phyloP scores from a whole-genome alignment of 2,888 invertebrate genomes.

The Dasysyrphus tricinctus region DNA sequence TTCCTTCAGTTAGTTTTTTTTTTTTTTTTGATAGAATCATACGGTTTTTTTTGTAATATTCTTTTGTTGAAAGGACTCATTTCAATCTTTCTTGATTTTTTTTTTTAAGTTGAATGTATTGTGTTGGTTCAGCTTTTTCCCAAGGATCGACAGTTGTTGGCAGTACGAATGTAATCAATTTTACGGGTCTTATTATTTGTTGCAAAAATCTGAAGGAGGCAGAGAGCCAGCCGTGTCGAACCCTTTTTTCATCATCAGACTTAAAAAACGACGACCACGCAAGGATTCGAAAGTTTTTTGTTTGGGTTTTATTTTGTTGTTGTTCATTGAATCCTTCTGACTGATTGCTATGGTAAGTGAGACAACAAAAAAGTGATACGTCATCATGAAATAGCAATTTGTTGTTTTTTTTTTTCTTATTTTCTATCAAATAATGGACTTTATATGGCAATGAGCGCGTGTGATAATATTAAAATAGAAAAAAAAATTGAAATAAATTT shows the following conservation, averaged over 20 bases:
- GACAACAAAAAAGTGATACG: conserved; percentile 78
- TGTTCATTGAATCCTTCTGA: conserved; percentile 62
- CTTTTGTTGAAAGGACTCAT: conserved; percentile 61
- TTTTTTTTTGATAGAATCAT: neutral
- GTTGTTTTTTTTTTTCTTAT: conserved; percentile 43
- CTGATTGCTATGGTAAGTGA: conserved; percentile 71
- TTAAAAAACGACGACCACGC: neutral
- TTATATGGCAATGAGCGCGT: conserved; percentile 24
- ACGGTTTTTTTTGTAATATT: neutral
- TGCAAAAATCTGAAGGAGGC: conserved; percentile 66
- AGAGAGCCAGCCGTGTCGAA: conserved; percentile 48
- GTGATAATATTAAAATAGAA: conserved; percentile 31
- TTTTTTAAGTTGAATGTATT: neutral
- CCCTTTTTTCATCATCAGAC: conserved; percentile 46
- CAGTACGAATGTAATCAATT: conserved; percentile 73
- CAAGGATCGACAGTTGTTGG: conserved; percentile 67
- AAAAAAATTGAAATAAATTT: neutral
- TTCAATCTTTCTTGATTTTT: conserved; percentile 40
- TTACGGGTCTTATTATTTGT: conserved; percentile 63
- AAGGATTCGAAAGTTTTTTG: conserved; percentile 26
- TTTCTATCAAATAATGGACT: conserved; percentile 32
- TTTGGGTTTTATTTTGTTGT: conserved; percentile 19
- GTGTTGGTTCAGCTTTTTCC: conserved; percentile 60
- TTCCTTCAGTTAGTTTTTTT: conserved; percentile 48
- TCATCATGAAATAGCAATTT: conserved; percentile 79